Percentiles rank a stretch among this genome's conserved stretches.
These are phyloP conservation scores for Sinonovacula constricta DNA, from an alignment of 1,140 invertebrate species.

Conservation along the genomic window DNA sequence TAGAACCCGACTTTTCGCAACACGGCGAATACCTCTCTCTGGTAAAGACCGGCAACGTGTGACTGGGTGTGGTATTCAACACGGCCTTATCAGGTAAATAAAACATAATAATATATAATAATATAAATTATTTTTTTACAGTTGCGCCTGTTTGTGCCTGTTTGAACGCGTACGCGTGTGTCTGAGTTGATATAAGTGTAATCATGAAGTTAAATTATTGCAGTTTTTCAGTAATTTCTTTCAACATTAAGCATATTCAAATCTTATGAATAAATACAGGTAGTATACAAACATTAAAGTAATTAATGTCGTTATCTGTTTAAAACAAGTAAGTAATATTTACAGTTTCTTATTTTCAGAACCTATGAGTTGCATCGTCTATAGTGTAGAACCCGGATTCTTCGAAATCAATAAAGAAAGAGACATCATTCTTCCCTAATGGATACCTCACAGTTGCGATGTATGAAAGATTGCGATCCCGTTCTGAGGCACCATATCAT, in stretches of 20 bases:
- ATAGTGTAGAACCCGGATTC: slow-evolving; percentile 26
- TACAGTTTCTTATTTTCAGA: not conserved
- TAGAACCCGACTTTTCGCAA: slow-evolving; percentile 45
- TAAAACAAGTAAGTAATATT: not conserved
- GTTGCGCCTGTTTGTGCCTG: too few relatives aligned
- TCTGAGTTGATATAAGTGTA: too few relatives aligned
- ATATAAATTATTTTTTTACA: too few relatives aligned
- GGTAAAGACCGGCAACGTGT: slow-evolving; percentile 14
- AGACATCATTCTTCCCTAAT: slow-evolving; percentile 35
- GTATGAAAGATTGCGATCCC: slow-evolving; percentile 24
- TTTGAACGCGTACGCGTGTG: too few relatives aligned
- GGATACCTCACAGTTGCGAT: slow-evolving; percentile 35
- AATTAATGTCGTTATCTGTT: too few relatives aligned
- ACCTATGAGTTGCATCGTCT: not conserved
- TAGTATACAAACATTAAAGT: too few relatives aligned
- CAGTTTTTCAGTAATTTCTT: too few relatives aligned
- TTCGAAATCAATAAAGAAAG: slow-evolving; percentile 39
- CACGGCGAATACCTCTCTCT: slow-evolving; percentile 24
- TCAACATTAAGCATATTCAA: too few relatives aligned
- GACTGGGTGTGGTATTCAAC: slow-evolving; percentile 19
- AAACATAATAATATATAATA: too few relatives aligned
- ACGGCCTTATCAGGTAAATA: not conserved
- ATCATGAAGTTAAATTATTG: too few relatives aligned
- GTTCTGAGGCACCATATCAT: slow-evolving; percentile 16
- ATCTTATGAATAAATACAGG: too few relatives aligned